Base-by-base conservation (phyloP, 2,113 vertebrate genomes). In the Plestiodon gilberti region DNA sequence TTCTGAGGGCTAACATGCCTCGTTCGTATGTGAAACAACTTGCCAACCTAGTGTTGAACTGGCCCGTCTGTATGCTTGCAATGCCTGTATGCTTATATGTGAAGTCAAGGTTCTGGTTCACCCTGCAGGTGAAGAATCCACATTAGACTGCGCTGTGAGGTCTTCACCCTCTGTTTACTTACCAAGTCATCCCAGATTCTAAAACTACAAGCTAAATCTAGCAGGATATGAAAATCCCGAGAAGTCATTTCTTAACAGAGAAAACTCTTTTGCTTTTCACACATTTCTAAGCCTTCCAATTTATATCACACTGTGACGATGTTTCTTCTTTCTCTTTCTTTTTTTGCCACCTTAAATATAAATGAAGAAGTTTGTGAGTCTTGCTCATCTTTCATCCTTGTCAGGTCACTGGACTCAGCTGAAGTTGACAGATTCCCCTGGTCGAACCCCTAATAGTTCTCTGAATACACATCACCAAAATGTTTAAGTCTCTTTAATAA, bases 311-410 rank as follows among this genome's bases (percentile, higher is more conserved):
- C 67, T 65, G n/a, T 61, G 25, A 28, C 74, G 9, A 38, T 65
- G n/a, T 85, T 73, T 43, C 15, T 13, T 83, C 76, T 18, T 83
- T 86, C 30, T 1, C 6, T 20, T 65, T 62, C 2, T 18, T 87
- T 48, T 87, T 62, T 78, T 88, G 14, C 3, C 40, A 10, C 13
- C 69, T 43, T 81, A 78, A 69, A 71, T 85, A 82, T 75, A 87
- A 87, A 81, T 40, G 61, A 30, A 23, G 89, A 80, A 33, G n/a
- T 8, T 5, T 75, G 55, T 38, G 20, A 64, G 48, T 81, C 69
- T 87, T 81, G 23, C 43, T 88, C 85, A 83, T 48, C 75, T 52
- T 7, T 90, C 83, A 28, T 71, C 90, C 48, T 83, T 61, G 33
- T 38, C 17, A 86, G 80, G 88, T 20, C 3, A 74, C 82, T 0